These are phyloP conservation scores for Calosoma granatense DNA, from an alignment of 1,140 invertebrate genomes.

Conservation along the genomic window DNA sequence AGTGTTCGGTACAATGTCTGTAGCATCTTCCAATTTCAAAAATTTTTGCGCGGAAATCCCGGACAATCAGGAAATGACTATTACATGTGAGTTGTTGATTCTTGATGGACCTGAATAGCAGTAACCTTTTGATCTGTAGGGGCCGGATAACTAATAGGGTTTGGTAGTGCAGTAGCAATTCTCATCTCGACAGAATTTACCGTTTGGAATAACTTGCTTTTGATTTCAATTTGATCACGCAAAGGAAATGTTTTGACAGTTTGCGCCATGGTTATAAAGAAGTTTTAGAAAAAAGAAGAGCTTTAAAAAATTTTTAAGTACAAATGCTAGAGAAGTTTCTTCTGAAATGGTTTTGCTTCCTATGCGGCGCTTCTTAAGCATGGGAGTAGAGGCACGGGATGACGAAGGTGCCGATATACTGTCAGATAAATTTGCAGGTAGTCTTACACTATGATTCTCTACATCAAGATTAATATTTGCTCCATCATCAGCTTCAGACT, in stretches of 20 bases:
- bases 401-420: conserved; percentile 2
- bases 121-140: neutral
- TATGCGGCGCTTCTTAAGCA: neutral
- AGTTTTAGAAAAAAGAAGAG: conserved; percentile 11
- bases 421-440: neutral
- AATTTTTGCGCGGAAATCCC: too few species aligned
- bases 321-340: conserved; percentile 10
- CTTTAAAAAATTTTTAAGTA: conserved; percentile 15
- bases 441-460: neutral
- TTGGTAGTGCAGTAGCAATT: conserved; percentile 2
- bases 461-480: neutral
- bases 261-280: conserved; percentile 16
- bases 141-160: neutral
- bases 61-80: too few species aligned
- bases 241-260: conserved; percentile 17
- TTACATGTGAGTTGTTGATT: neutral
- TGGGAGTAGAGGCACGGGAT: neutral
- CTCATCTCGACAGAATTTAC: conserved; percentile 11
- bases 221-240: conserved; percentile 16
- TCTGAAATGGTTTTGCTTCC: neutral
- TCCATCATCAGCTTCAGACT: conserved; percentile 5
- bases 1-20: too few species aligned
- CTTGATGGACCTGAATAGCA: neutral
- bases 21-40: too few species aligned
- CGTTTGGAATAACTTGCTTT: conserved; percentile 2